Percentiles rank a stretch among this genome's conserved stretches.
Evolutionary conservation across 2,113 vertebrate species (phyloP).

Genomic region (Macroglossus sobrinus): DNA sequence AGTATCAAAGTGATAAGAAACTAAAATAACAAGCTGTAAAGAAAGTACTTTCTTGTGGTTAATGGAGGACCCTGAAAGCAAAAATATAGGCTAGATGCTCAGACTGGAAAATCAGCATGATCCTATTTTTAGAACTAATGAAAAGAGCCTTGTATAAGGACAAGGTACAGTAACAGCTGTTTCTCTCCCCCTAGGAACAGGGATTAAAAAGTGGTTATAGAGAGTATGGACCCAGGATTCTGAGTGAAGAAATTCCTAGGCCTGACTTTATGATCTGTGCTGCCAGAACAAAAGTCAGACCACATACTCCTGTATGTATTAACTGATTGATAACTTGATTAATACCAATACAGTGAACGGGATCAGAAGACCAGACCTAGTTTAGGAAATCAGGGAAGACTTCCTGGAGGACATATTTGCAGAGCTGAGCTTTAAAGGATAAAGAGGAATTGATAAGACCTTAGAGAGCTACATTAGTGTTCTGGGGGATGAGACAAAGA

Average conservation of each 20-base stretch:
- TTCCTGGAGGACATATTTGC: neutral
- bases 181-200: conserved; percentile 2
- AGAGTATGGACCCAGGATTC: neutral
- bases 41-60: neutral
- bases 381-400: neutral
- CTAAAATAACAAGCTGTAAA: neutral
- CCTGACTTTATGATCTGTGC: neutral
- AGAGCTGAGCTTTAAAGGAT: neutral
- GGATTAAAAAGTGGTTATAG: neutral
- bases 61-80: neutral
- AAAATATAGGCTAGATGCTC: neutral
- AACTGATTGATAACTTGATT: neutral
- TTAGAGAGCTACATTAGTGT: neutral
- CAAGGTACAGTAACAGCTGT: conserved; percentile 26
- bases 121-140: conserved; percentile 52
- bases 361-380: neutral
- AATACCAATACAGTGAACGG: neutral
- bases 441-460: neutral
- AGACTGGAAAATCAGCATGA: conserved; percentile 29
- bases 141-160: conserved; percentile 35
- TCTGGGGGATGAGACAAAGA: neutral
- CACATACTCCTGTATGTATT: neutral
- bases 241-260: neutral
- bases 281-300: neutral
- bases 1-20: neutral